These are phyloP conservation scores for Acrossocheilus wenchowensis DNA, from an alignment of 2,797 vertebrate genomes.

Conservation along the genomic window DNA sequence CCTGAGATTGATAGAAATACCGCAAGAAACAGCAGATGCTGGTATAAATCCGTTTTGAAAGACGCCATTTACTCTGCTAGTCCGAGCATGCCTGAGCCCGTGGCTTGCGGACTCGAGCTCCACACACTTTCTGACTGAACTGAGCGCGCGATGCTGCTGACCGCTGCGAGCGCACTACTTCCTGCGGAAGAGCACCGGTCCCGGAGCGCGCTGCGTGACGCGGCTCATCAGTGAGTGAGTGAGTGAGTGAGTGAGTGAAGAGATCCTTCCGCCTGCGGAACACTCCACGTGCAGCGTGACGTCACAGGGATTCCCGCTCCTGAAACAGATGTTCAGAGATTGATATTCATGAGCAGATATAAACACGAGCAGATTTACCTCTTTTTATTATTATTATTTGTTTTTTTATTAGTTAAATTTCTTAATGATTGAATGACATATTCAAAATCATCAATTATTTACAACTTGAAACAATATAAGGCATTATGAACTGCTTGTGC, in stretches of 20 bases:
- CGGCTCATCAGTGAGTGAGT: slow-evolving; percentile 25
- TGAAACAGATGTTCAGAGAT: background rate
- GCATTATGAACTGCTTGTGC: background rate
- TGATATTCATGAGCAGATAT: background rate
- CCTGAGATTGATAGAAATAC: slow-evolving; percentile 78
- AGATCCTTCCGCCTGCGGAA: slow-evolving; percentile 19
- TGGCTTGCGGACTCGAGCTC: slow-evolving; percentile 63
- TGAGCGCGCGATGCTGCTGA: slow-evolving; percentile 44
- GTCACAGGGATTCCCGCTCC: background rate
- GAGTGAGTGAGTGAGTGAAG: slow-evolving; percentile 48
- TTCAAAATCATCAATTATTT: background rate
- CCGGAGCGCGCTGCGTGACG: slow-evolving; percentile 38
- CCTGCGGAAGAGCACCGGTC: slow-evolving; percentile 53
- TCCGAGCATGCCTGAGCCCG: slow-evolving; percentile 73
- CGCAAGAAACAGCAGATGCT: slow-evolving; percentile 73
- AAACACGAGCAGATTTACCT: background rate
- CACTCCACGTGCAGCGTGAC: background rate
- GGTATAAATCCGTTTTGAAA: slow-evolving; percentile 71
- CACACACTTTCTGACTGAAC: slow-evolving; percentile 48
- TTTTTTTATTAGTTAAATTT: background rate
- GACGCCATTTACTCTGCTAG: slow-evolving; percentile 78
- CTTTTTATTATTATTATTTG: background rate
- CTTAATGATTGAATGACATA: background rate
- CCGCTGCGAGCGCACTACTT: slow-evolving; percentile 51
- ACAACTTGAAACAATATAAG: background rate